A percentile compares a stretch with the other conserved stretches of the same genome.
Evolutionary conservation across 2,113 vertebrate species (phyloP).

Genomic region (Cygnus atratus): DNA sequence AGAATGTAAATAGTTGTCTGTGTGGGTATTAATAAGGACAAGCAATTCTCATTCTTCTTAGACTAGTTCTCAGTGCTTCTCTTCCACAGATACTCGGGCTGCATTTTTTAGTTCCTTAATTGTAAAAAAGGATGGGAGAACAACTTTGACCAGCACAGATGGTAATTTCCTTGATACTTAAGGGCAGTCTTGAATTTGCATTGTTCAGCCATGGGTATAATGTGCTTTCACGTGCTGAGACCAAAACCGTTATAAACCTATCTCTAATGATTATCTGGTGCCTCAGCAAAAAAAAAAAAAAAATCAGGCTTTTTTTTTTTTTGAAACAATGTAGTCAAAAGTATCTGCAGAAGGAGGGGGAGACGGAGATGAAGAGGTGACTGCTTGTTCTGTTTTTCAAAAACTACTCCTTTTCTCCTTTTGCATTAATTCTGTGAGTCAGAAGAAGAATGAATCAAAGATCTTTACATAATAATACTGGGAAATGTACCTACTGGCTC

Average conservation of each 20-base stretch:
- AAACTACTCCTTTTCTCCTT: background rate
- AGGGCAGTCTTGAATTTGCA: background rate
- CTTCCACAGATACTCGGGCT: background rate
- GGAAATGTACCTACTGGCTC: background rate
- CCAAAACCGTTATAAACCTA: background rate
- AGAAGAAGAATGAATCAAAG: constrained; percentile 30
- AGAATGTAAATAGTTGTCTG: background rate
- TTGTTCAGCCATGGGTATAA: background rate
- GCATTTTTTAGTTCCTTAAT: background rate
- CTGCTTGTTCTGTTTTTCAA: background rate
- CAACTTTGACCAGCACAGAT: background rate
- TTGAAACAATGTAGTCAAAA: background rate
- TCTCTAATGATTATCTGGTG: background rate
- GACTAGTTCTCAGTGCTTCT: background rate
- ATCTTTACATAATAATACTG: background rate
- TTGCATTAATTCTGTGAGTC: constrained; percentile 8
- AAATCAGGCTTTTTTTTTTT: background rate
- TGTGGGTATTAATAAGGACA: background rate
- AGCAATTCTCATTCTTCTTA: background rate
- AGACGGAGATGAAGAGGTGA: background rate
- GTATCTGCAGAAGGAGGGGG: background rate
- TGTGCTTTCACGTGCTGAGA: background rate
- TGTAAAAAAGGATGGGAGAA: background rate
- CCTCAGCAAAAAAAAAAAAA: background rate
- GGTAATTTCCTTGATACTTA: background rate